These are phyloP conservation scores for Labia minor DNA, from an alignment of 2,888 invertebrate genomes.

Conservation along the genomic window DNA sequence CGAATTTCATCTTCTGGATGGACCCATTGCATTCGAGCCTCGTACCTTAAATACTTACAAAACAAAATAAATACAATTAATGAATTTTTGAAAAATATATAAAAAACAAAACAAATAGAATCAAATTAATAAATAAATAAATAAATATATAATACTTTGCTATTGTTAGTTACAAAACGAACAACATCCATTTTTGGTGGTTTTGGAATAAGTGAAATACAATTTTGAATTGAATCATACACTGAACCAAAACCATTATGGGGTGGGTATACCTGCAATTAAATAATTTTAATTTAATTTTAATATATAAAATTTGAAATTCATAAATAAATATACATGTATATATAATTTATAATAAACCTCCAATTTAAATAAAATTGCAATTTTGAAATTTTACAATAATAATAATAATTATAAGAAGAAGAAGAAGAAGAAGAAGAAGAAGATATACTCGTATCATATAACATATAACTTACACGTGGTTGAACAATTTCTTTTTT, in stretches of 20 bases:
- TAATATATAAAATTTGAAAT: neutral
- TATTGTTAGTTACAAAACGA: conserved; percentile 61
- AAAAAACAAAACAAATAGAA: conserved; percentile 22
- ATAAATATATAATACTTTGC: conserved; percentile 37
- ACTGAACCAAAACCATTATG: conserved; percentile 60
- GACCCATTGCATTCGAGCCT: conserved; percentile 62
- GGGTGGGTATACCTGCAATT: conserved; percentile 47
- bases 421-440: too few relatives aligned
- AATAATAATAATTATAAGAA: too few relatives aligned
- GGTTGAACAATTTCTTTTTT: conserved; percentile 19
- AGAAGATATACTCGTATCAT: too few relatives aligned
- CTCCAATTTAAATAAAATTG: neutral
- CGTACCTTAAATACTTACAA: conserved; percentile 54
- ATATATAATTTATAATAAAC: too few relatives aligned
- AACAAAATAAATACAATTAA: too few relatives aligned
- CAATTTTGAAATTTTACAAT: too few relatives aligned
- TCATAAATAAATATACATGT: neutral
- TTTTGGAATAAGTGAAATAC: conserved; percentile 56
- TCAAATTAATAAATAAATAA: neutral
- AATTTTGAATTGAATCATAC: conserved; percentile 66
- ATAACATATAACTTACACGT: conserved; percentile 20
- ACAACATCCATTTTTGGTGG: conserved; percentile 64
- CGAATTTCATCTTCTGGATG: conserved; percentile 68
- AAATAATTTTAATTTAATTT: conserved; percentile 20
- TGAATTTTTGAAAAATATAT: too few relatives aligned